A percentile compares a stretch with the other conserved stretches of the same genome.
Conservation (phyloP, 1,140 invertebrate genomes). For the Tigriopus japonicus region DNA sequence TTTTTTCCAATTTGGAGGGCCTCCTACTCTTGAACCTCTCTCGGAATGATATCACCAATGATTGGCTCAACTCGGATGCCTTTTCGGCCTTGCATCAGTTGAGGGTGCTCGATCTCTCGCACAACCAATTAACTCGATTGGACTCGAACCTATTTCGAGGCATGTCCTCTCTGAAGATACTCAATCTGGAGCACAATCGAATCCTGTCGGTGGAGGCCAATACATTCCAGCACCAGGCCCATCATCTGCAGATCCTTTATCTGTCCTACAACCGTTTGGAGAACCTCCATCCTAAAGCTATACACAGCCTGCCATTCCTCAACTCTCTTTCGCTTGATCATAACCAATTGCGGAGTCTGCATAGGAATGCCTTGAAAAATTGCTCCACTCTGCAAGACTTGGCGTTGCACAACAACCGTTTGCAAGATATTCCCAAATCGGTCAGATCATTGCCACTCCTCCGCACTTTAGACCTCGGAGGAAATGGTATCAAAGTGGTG, state of each 20-base stretch:
- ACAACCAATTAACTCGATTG: constrained; percentile 61
- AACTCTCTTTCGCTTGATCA: constrained; percentile 55
- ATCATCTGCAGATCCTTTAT: constrained; percentile 59
- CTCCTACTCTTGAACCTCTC: constrained; percentile 60
- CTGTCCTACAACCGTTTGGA: constrained; percentile 56
- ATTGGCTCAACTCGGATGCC: constrained; percentile 39
- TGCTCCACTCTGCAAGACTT: constrained; percentile 54
- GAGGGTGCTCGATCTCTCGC: constrained; percentile 54
- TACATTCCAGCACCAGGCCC: constrained; percentile 45
- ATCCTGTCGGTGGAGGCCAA: constrained; percentile 60
- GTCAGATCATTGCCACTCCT: constrained; percentile 50
- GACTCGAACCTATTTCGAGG: constrained; percentile 61
- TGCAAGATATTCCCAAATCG: constrained; percentile 48
- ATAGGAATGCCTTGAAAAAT: constrained; percentile 59
- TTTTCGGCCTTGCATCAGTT: constrained; percentile 36
- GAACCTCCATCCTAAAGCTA: constrained; percentile 48
- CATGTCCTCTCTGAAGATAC: constrained; percentile 53
- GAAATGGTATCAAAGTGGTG: constrained; percentile 52
- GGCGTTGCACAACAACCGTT: constrained; percentile 57
- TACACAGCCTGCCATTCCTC: constrained; percentile 57
- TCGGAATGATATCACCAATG: constrained; percentile 18
- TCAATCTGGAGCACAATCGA: constrained; percentile 70
- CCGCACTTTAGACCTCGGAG: constrained; percentile 55
- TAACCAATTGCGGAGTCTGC: constrained; percentile 50
- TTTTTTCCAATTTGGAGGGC: constrained; percentile 65